Base-by-base conservation (phyloP, 2,113 vertebrate species). In the human region DNA sequence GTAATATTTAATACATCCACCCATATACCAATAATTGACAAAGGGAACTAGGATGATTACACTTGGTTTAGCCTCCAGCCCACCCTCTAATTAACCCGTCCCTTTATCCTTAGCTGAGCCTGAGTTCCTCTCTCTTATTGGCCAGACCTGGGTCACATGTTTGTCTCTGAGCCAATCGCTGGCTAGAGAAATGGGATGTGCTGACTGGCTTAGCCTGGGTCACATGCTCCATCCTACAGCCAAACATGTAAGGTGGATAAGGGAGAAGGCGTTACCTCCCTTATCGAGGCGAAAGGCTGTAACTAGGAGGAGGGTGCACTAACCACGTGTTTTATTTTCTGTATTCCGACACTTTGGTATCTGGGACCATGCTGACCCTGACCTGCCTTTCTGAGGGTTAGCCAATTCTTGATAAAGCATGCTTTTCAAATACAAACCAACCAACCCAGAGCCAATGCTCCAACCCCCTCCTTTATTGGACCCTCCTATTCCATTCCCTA, bases 281-380 rank as follows among this genome's bases (percentile, higher is more conserved):
- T 64, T 64, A 64, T 30, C 27, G 12, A 8, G 30, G 0, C 23
- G 11, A 32, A 22, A 5, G 0, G 17, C 70, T 38, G 3, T 11
- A 40, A 8, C 25, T 5, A 38, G 48, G 7, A 78, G 64, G n/a
- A 61, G 48, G 59, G 6, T 5, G 48, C 66, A 5, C 10, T 55
- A 27, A 25, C 4, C 8, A 2, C 8, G 27, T 10, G 7, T n/a
- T 79, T 57, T 38, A 8, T 30, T 87, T 79, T 45, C 40, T 87
- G 61, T 64, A 50, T 78, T 30, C 43, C 30, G 59, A 48, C 40
- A 18, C 55, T 59, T 43, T 35, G 55, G 23, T 25, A 16, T 70
- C 38, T 57, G 48, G 38, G 92, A 10, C 61, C 48, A 57, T 48
- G 48, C 48, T 87, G 64, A 57, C 22, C 2, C 20, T 45, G 59